Conservation (phyloP, 2,113 vertebrate genomes). For the Anolis sagrei region DNA sequence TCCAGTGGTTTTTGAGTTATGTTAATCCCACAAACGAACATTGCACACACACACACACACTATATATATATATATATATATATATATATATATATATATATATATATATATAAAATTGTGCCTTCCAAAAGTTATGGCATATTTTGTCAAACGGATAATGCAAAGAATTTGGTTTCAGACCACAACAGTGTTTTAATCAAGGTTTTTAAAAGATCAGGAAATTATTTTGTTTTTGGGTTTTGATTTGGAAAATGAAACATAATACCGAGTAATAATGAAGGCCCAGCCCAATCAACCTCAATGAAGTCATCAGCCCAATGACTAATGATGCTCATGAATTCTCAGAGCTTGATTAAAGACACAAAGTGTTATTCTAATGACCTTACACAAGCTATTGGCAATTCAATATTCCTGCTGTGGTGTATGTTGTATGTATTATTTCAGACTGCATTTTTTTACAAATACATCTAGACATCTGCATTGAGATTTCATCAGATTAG, state of each 20-base stretch:
- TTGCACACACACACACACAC: too few relatives aligned
- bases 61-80: neutral
- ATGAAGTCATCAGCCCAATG: conserved; percentile 57
- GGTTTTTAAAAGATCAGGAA: conserved; percentile 47
- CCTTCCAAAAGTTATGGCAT: conserved; percentile 51
- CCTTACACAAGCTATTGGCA: conserved; percentile 51
- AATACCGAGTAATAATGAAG: conserved; percentile 59
- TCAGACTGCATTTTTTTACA: conserved; percentile 6
- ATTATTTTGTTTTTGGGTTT: conserved; percentile 64
- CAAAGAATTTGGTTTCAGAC: conserved; percentile 47
- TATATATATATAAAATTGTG: neutral
- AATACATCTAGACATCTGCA: conserved; percentile 22
- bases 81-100: neutral
- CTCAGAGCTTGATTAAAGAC: conserved; percentile 61
- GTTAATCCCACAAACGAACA: too few relatives aligned
- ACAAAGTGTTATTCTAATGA: conserved; percentile 62
- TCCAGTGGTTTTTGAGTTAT: too few relatives aligned
- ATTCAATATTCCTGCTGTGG: conserved; percentile 33
- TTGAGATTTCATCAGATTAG: conserved; percentile 17
- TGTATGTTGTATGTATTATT: conserved; percentile 37
- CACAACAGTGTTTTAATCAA: conserved; percentile 63
- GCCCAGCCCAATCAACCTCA: conserved; percentile 61
- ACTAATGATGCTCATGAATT: conserved; percentile 60
- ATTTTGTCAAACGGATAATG: conserved; percentile 57
- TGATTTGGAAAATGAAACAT: conserved; percentile 60